Evolutionary conservation across 64 coral and sea anemone genomes (phyloP).

Genomic region (Astreopora myriophthalma): DNA sequence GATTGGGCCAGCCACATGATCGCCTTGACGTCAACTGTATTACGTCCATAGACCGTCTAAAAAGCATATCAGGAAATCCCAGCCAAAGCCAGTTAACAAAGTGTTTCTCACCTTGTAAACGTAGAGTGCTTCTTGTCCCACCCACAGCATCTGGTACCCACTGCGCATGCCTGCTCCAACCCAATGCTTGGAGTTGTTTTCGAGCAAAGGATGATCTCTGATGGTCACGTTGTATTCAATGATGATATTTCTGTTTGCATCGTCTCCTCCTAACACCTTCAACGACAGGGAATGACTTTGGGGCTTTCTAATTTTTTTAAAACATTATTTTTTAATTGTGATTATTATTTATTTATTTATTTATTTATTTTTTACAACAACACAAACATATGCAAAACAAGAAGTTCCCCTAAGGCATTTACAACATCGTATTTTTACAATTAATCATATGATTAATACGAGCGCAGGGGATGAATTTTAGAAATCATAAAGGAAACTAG

Average conservation of each 20-base stretch:
- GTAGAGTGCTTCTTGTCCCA: constrained; percentile 85
- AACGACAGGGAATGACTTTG: neutral
- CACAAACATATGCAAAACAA: no score
- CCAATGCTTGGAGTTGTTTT: constrained; percentile 89
- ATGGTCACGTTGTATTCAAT: constrained; percentile 83
- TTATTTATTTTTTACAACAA: no score
- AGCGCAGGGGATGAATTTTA: no score
- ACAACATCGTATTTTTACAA: no score
- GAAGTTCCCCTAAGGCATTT: no score
- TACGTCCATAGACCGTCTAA: no score
- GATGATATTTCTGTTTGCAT: constrained; percentile 44
- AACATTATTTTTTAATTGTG: no score
- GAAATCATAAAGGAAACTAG: no score
- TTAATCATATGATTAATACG: no score
- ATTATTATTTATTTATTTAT: no score
- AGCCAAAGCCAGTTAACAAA: neutral
- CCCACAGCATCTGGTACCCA: constrained; percentile 90
- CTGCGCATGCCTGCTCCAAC: constrained; percentile 91
- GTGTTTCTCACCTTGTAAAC: constrained; percentile 67
- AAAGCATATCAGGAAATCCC: neutral
- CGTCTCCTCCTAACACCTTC: neutral
- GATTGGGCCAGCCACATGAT: no score
- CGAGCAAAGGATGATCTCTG: constrained; percentile 71
- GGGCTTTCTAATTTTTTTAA: neutral
- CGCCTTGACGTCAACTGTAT: no score